Conservation (phyloP, 2,888 invertebrate species). For the Catocala nupta region DNA sequence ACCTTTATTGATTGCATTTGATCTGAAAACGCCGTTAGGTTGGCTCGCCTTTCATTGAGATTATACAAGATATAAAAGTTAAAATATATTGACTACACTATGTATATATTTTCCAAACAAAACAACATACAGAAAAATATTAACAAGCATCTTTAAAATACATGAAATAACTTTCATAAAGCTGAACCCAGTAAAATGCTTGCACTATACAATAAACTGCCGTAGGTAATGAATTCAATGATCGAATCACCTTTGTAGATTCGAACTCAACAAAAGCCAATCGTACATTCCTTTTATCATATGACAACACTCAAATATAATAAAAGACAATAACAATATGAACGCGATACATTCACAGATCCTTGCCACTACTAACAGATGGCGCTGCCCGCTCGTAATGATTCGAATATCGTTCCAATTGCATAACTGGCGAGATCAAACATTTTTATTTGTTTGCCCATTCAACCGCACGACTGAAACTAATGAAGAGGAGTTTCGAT, state of each 20-base stretch:
- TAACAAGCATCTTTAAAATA: no score
- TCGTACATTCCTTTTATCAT: constrained; percentile 33
- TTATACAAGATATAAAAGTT: no score
- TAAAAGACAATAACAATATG: constrained; percentile 53
- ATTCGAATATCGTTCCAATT: constrained; percentile 78
- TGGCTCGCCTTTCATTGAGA: no score
- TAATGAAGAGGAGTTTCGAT: constrained; percentile 85
- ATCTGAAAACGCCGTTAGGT: no score
- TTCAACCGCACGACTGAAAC: constrained; percentile 81
- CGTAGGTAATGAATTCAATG: not conserved
- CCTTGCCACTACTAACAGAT: constrained; percentile 55
- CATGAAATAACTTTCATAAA: not conserved
- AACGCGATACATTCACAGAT: constrained; percentile 31
- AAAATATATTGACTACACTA: no score
- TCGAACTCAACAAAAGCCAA: constrained; percentile 16
- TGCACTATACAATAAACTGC: not conserved
- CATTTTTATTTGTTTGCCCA: constrained; percentile 85
- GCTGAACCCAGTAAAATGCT: not conserved
- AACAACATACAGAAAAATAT: no score
- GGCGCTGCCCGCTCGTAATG: constrained; percentile 70
- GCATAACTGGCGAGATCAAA: constrained; percentile 82
- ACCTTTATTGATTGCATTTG: no score
- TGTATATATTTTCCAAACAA: no score
- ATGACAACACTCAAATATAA: constrained; percentile 39
- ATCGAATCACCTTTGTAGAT: constrained; percentile 2